Base-by-base conservation (phyloP, 2,797 vertebrate species). In the Sebastes melanostomus region DNA sequence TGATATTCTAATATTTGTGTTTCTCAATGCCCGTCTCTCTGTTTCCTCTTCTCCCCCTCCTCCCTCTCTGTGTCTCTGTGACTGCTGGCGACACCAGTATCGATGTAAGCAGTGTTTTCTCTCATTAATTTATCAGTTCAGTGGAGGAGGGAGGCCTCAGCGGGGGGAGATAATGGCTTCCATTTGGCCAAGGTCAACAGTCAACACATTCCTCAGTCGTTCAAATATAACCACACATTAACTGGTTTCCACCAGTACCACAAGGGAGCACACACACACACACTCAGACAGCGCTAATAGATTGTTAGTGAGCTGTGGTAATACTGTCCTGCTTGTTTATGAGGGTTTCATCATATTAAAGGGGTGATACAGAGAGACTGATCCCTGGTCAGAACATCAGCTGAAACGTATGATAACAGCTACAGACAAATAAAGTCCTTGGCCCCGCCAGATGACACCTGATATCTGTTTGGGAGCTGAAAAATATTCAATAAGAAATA, bases 101-200 rank as follows among this genome's bases (percentile, higher is more conserved):
- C 65, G 90, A 92, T 90, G 91, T 78, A 72, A 85, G 82, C 77
- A 1, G 60, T 91, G 90, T 92, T 91, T 91, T 92, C 90, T 89
- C 86, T 92, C 92, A 93, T 93, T 94, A 93, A 94, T 94, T 92
- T 91, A 93, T 94, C 87, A 89, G 86, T 76, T 88, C 32, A 24
- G 84, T 9, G 22, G 76, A 80, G 75, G 75, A 75, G 80, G 65
- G 77, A 78, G 78, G 75, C 61, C 72, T 75, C 72, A 25, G 73
- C 10, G 60, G 25, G 46, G 80, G 52, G 58, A 89, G 91, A 93
- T 94, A 94, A 94, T 94, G 91, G 89, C 86, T 90, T 92, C 92
- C 93, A 94, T 94, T 93, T 93, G 90, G 90, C 92, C 93, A 94
- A 92, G 92, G 93, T 92, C 93, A 94, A 93, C 93, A 94, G 89